Conservation (phyloP, 2,797 vertebrate genomes). For the Streptopelia turtur region DNA sequence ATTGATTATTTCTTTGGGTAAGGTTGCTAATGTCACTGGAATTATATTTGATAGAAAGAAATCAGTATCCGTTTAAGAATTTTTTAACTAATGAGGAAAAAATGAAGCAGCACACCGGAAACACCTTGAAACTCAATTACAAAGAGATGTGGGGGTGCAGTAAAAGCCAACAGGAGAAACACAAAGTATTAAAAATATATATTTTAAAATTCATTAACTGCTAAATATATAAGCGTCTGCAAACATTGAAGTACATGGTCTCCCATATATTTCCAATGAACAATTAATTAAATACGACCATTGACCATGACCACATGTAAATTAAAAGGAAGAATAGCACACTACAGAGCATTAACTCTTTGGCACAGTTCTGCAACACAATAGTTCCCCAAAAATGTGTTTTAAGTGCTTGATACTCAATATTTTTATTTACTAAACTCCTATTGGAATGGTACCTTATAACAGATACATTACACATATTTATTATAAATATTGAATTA, state of each 20-base stretch:
- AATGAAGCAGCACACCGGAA: not conserved
- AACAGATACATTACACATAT: not conserved
- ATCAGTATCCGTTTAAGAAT: not conserved
- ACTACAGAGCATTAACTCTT: not conserved
- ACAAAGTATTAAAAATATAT: too few relatives aligned
- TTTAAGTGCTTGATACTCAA: not conserved
- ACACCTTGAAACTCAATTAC: not conserved
- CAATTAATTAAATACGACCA: not conserved
- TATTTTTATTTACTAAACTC: not conserved
- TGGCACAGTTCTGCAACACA: not conserved
- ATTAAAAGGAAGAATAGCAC: not conserved
- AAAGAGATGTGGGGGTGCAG: not conserved
- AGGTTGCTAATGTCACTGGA: not conserved
- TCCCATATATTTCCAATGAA: not conserved
- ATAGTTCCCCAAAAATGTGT: rapidly evolving
- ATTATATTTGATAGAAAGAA: not conserved
- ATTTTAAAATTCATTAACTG: not conserved
- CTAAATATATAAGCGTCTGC: not conserved
- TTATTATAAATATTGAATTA: not conserved
- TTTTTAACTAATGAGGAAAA: not conserved
- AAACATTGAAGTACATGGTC: not conserved
- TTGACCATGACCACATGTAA: not conserved
- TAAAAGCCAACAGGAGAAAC: not conserved
- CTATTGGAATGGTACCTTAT: not conserved
- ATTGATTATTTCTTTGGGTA: not conserved